These are phyloP conservation scores for Oxyruncus cristatus DNA, from an alignment of 2,113 vertebrate genomes.

Conservation along the genomic window DNA sequence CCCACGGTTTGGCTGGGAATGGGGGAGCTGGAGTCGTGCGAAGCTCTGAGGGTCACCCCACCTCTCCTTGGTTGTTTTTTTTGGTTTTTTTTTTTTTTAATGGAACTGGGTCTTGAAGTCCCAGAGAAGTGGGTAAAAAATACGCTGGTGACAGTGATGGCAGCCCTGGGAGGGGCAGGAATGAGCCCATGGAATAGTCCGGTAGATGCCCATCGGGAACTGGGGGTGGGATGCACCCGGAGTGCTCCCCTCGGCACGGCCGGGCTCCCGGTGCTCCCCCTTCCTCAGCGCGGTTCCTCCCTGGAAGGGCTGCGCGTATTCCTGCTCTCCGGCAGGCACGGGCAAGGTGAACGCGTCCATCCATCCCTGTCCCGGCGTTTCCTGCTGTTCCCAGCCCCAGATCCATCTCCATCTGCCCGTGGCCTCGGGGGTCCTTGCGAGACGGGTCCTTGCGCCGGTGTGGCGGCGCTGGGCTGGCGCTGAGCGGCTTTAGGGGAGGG, in stretches of 20 bases:
- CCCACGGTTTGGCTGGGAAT: neutral
- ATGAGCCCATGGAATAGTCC: fast-evolving
- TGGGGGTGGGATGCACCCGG: neutral
- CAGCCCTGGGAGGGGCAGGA: neutral
- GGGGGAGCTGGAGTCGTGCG: fast-evolving
- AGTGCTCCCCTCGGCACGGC: fast-evolving
- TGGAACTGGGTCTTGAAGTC: fast-evolving
- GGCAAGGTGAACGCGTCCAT: fast-evolving
- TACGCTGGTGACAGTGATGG: neutral
- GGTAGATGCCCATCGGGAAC: neutral
- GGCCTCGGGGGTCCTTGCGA: fast-evolving
- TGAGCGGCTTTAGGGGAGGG: neutral
- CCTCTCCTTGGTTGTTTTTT: neutral
- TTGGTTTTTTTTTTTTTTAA: neutral
- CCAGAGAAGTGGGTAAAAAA: neutral
- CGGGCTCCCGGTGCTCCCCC: fast-evolving
- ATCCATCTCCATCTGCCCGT: fast-evolving
- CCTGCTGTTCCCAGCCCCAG: neutral
- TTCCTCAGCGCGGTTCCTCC: fast-evolving
- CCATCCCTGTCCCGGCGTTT: neutral
- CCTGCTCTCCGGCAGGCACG: fast-evolving
- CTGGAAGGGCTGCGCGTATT: fast-evolving
- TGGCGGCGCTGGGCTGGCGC: neutral
- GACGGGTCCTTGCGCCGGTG: fast-evolving
- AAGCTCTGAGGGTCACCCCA: neutral